Base-by-base conservation (phyloP, 1,140 invertebrate species). In the Dendroctonus ponderosae region DNA sequence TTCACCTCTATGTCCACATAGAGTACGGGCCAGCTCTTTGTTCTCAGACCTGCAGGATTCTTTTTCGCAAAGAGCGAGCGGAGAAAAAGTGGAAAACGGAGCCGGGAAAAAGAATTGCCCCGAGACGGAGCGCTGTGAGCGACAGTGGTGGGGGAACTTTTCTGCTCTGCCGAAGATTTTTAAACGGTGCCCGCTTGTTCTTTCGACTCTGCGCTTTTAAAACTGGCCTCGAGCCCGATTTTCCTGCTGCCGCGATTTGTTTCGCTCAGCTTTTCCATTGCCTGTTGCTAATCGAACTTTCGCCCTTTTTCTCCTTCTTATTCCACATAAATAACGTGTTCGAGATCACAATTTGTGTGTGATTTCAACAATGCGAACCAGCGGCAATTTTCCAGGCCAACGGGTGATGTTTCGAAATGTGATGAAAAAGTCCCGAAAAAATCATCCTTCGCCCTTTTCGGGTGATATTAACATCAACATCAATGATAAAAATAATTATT, bases 11-110 rank as follows among this genome's bases (percentile, higher is more conserved):
- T 71, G 12, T 53, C 40, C 57, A 7, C 9, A 7, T 3, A n/a
- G 6, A 56, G 62, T 72, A 74, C 26, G 61, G 70, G 12, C 38
- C 49, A 67, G 11, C 61, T 62, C 72, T 75, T 75, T 76, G 73
- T 75, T 75, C 56, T 49, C 43, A 37, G 46, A 37, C 38, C 11
- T 37, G 42, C 49, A 38, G 54, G 8, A 46, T 73, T 67, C 68
- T 72, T 72, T 71, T 8, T 14, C 11, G 15, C 67, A 44, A 48
- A 43, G 54, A 46, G 50, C 42, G 49, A 59, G 62, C 63, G 42
- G 64, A 58, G 70, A 69, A 71, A 71, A 68, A 69, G 68, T 69
- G 49, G 40, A 41, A 56, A 26, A 50, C 12, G 51, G 41, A 26
- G 43, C 40, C 49, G 12, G 51, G 63, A 61, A 66, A 66, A 69